A percentile compares a stretch with the other conserved stretches of the same genome.
Evolutionary conservation across 2,888 invertebrate genomes (phyloP).

Genomic region (Synergus umbraculus): DNA sequence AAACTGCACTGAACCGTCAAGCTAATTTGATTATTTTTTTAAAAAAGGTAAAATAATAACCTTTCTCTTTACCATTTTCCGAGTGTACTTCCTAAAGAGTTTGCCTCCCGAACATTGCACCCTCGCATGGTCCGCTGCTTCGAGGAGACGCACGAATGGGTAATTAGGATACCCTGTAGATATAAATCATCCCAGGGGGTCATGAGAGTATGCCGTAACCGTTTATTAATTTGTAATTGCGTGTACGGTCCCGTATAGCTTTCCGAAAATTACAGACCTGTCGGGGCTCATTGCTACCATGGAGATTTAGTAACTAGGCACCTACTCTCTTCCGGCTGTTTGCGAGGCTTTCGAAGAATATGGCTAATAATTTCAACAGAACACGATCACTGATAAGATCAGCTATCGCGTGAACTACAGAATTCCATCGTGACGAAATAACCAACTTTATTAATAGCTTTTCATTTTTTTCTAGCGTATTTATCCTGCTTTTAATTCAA

Average conservation of each 20-base stretch:
- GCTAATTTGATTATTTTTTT: background rate
- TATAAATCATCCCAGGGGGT: conserved; percentile 64
- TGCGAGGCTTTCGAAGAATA: conserved; percentile 13
- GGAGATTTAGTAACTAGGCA: conserved; percentile 67
- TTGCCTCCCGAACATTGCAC: background rate
- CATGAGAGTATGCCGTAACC: conserved; percentile 59
- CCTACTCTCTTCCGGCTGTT: conserved; percentile 60
- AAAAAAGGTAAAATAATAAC: conserved; percentile 1
- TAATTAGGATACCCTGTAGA: conserved; percentile 67
- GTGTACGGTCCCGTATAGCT: conserved; percentile 58
- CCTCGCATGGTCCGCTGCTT: conserved; percentile 22
- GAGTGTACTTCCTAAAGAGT: conserved; percentile 5
- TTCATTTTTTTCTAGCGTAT: background rate
- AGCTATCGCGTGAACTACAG: conserved; percentile 27
- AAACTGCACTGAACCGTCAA: background rate
- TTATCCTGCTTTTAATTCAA: background rate
- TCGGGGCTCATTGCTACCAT: conserved; percentile 63
- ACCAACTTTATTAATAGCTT: conserved; percentile 10
- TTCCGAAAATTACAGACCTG: conserved; percentile 69
- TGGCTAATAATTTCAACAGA: conserved; percentile 39
- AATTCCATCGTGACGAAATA: conserved; percentile 35
- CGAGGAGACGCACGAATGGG: conserved; percentile 43
- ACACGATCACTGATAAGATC: conserved; percentile 40
- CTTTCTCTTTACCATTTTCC: background rate
- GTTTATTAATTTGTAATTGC: conserved; percentile 74